Conservation (phyloP, 2,888 invertebrate species). For the Epinotia ramella region DNA sequence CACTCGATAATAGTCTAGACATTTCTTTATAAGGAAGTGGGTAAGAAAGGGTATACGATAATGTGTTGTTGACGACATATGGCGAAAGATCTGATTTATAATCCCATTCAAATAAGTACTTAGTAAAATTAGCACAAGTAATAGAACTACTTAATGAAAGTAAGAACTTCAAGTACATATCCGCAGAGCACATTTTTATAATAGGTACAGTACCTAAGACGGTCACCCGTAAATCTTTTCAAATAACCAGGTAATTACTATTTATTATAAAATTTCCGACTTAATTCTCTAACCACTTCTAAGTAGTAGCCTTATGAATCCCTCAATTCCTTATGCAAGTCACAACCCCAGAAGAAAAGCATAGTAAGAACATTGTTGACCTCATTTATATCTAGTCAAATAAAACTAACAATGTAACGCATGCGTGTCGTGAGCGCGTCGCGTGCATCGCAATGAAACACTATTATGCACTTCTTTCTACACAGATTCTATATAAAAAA, state of each 20-base stretch:
- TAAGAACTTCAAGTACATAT: no score
- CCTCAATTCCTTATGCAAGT: background rate
- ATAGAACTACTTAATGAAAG: no score
- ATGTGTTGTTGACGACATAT: background rate
- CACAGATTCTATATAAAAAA: background rate
- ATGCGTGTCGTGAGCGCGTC: background rate
- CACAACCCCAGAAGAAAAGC: background rate
- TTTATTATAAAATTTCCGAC: no score
- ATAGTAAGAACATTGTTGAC: background rate
- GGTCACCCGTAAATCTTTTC: background rate
- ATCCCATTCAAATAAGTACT: background rate
- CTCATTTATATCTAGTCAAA: background rate
- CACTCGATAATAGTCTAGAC: slow-evolving; percentile 15
- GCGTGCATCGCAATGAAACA: background rate
- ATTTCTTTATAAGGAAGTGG: slow-evolving; percentile 16
- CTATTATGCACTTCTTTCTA: background rate
- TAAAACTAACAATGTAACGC: background rate
- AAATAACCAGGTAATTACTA: background rate
- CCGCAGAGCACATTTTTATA: no score
- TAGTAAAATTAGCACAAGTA: background rate
- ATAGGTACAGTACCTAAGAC: background rate
- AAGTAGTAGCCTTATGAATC: background rate
- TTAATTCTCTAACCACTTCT: background rate
- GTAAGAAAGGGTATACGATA: slow-evolving; percentile 8
- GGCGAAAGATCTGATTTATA: background rate